Base-by-base conservation (phyloP, 2,797 vertebrate genomes). In the Pseudochaenichthys georgianus region DNA sequence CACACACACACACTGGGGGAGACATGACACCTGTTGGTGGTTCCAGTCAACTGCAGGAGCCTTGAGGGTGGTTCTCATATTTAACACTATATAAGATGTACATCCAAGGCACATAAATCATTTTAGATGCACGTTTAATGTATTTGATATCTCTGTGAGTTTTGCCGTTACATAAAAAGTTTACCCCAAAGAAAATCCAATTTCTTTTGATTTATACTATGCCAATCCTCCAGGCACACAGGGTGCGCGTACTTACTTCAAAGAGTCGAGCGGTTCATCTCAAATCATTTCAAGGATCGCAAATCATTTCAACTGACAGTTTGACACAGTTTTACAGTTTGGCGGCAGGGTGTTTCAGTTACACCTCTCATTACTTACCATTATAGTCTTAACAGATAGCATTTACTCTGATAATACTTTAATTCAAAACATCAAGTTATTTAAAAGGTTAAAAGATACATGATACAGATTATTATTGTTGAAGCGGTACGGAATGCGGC, bases 11-110 rank as follows among this genome's bases (percentile, higher is more conserved):
- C 43, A 41, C 77, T 80, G 84, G 74, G 76, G 60, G 41, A 87
- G 85, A 85, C 73, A 54, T 84, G 91, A 92, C 93, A 90, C 90
- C 93, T 94, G 92, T 92, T 91, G 93, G 93, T 62, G 74, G 72
- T 47, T 83, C 72, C 71, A 74, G 34, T 82, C 70, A 83, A 93
- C 88, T 93, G 76, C 93, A 93, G 19, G 73, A 79, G 9, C 67
- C 58, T 59, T 47, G 9, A 54, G 6, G 50, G 11, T 11, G 34
- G 11, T 13, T 41, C 53, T 80, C 73, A 23, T 2, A 61, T 45
- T 48, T 60, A 17, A 5, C 19, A 19, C 9, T 28, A 2, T 60
- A 51, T 51, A 34, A 31, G 7, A 60, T 4, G 6, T 19, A 3
- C 5, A 50, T 73, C 34, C 2, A 58, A 19, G 4, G 9, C 38